Percentiles rank a stretch among this genome's conserved stretches.
phyloP scores from a whole-genome alignment of 2,797 vertebrate genomes.

The Smutsia gigantea region DNA sequence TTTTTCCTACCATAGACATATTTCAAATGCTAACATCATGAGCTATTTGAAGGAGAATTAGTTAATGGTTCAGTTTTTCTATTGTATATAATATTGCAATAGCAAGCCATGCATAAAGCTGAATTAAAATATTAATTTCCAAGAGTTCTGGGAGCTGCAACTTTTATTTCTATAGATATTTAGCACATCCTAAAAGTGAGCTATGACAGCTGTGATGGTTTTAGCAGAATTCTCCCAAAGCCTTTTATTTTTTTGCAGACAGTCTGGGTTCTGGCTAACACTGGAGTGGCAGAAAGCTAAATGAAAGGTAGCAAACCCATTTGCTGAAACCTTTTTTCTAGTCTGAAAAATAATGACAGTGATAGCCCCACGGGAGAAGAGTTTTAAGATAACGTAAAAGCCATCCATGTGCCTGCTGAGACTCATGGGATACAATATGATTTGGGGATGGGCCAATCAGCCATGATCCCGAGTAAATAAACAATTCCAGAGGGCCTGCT shows the following conservation, averaged over 20 bases:
- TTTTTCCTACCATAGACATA: not conserved
- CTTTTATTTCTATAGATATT: constrained; percentile 56
- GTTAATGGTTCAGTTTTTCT: not conserved
- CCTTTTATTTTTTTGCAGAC: not conserved
- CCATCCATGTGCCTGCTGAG: constrained; percentile 44
- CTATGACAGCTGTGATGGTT: constrained; percentile 4
- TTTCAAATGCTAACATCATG: constrained; percentile 26
- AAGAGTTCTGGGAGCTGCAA: constrained; percentile 51
- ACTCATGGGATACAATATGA: not conserved
- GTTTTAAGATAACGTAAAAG: constrained; percentile 49
- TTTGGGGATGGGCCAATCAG: not conserved
- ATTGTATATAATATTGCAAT: not conserved
- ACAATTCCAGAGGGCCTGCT: not conserved
- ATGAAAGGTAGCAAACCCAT: constrained; percentile 63
- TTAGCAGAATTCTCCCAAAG: constrained; percentile 55
- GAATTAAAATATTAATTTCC: constrained; percentile 73
- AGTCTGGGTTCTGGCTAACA: not conserved
- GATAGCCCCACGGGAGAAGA: not conserved
- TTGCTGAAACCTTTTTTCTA: constrained; percentile 54
- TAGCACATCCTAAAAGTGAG: constrained; percentile 62
- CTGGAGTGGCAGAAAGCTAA: not conserved
- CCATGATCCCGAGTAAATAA: not conserved
- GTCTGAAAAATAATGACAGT: constrained; percentile 58
- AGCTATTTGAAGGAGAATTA: constrained; percentile 52
- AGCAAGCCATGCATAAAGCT: constrained; percentile 52